Percentiles rank a stretch among this genome's conserved stretches.
phyloP scores from a whole-genome alignment of 2,113 vertebrate species.

The Menidia beryllina region DNA sequence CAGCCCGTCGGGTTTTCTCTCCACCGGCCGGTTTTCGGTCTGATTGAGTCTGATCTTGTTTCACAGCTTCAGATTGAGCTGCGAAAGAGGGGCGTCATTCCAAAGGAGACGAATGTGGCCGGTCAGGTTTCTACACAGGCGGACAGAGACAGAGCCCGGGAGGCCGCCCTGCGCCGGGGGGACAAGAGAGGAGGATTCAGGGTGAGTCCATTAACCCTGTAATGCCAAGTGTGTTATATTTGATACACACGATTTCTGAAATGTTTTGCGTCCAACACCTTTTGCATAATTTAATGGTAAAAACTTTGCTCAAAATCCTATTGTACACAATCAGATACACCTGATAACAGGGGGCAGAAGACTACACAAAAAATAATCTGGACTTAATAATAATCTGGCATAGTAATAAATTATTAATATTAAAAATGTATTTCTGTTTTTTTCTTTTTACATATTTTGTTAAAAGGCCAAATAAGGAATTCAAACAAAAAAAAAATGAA shows the following conservation, averaged over 20 bases:
- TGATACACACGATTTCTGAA: not conserved
- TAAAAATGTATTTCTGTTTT: too few species aligned
- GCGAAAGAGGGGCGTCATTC: slow-evolving; percentile 72
- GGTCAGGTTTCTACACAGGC: slow-evolving; percentile 43
- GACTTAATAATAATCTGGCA: too few species aligned
- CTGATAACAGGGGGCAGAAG: too few species aligned
- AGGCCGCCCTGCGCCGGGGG: slow-evolving; percentile 65
- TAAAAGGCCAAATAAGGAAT: too few species aligned
- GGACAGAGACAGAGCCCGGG: slow-evolving; percentile 67
- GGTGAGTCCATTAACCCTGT: slow-evolving; percentile 51
- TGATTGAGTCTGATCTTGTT: not conserved
- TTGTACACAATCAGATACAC: too few species aligned
- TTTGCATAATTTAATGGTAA: too few species aligned
- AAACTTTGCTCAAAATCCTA: too few species aligned
- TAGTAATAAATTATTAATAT: too few species aligned
- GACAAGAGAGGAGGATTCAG: slow-evolving; percentile 77
- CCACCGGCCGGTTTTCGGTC: not conserved
- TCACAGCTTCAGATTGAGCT: slow-evolving; percentile 76
- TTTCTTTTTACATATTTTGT: too few species aligned
- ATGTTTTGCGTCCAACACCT: not conserved
- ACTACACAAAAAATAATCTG: too few species aligned
- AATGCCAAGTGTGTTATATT: not conserved
- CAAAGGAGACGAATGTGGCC: slow-evolving; percentile 64
- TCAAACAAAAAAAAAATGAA: too few species aligned
- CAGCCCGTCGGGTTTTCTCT: not conserved